Percentiles rank a stretch among this genome's conserved stretches.
Conservation (phyloP, 2,797 vertebrate genomes). For the Rousettus madagascariensis region DNA sequence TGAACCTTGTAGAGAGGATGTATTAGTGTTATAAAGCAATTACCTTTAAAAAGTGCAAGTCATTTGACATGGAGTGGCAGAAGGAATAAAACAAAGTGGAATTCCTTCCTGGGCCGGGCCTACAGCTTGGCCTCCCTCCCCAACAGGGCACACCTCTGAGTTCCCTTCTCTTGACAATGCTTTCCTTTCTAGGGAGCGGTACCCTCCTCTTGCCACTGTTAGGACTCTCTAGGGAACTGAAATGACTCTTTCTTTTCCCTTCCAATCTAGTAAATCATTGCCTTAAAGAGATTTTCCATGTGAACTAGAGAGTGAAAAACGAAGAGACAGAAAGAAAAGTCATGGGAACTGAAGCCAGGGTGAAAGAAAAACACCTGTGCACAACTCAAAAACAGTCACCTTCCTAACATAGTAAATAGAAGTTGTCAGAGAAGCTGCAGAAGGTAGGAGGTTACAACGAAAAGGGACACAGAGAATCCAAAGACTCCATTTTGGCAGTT, state of each 20-base stretch:
- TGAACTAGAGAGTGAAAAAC: neutral
- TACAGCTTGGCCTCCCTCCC: neutral
- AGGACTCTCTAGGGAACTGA: neutral
- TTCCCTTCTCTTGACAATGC: neutral
- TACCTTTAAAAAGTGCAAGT: slow-evolving; percentile 86
- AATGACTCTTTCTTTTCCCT: neutral
- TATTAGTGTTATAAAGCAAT: slow-evolving; percentile 88
- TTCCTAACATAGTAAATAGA: neutral
- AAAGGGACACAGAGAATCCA: neutral
- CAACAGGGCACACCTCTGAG: neutral
- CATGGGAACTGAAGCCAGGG: neutral
- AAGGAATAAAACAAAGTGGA: slow-evolving; percentile 53
- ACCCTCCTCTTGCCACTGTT: neutral
- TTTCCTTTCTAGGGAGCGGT: neutral
- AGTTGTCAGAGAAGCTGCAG: neutral
- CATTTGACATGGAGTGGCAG: slow-evolving; percentile 79
- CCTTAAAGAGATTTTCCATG: neutral
- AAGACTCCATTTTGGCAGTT: neutral
- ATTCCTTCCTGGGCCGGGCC: neutral
- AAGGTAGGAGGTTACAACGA: neutral
- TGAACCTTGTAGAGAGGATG: slow-evolving; percentile 78
- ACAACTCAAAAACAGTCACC: neutral
- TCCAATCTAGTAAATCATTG: neutral
- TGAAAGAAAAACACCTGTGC: neutral
- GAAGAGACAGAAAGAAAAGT: neutral